Base-by-base conservation (phyloP, 1,140 invertebrate species). In the Pteromalus puparum region DNA sequence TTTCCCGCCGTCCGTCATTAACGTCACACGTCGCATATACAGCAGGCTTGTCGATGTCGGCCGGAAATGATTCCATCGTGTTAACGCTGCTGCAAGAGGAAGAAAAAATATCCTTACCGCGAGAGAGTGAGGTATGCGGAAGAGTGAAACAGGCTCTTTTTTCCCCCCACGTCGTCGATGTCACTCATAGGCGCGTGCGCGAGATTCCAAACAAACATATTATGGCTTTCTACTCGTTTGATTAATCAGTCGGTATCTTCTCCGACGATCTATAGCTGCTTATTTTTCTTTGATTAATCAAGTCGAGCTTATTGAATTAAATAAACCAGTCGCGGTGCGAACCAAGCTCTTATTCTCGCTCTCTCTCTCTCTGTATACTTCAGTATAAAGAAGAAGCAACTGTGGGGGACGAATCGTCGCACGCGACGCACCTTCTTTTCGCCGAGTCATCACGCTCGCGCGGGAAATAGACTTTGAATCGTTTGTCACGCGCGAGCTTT, bases 401-500 rank as follows among this genome's bases (percentile, higher is more conserved):
- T n/a, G n/a, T n/a, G n/a, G n/a, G 6, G 34, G 34, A 34, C 34
- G 34, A 34, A 48, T 48, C 46, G 46, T 53, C 48, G n/a, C n/a
- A 53, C 48, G 53, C 53, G 53, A 61, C 53, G 53, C 38, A 46
- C 38, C 13, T 77, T 34, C 2, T 34, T 21, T n/a, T 61, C 53
- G 48, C 48, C n/a, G 1, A 30, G 75, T 65, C 48, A 61, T 4
- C 34, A 72, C 67, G 42, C 12, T 70, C 68, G 78, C 70, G 30
- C 48, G 82, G 87, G 82, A 86, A 89, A 90, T 86, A 87, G 87
- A 89, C 87, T 90, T 21, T 86, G 87, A 90, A 89, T 87, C 86
- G 89, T 90, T 90, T 88, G 90, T 91, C 90, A 90, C 89, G 90
- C 89, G 88, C 87, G 81, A 87, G 82, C 83, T 75, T 88, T 90